phyloP scores from a whole-genome alignment of 2,888 invertebrate genomes.

The Chrysomela aeneicollis region DNA sequence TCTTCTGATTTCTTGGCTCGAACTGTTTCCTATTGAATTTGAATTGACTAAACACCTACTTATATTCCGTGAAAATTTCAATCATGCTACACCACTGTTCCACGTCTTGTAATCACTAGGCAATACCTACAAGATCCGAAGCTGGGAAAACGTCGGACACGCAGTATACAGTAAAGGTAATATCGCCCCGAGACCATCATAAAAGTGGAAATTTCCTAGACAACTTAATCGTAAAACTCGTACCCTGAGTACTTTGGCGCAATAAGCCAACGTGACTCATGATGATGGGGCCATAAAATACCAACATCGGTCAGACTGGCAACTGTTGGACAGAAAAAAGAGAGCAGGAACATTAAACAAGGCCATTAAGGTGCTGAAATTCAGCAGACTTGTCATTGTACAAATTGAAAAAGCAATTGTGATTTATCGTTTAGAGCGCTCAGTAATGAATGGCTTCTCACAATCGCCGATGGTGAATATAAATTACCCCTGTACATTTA shows the following conservation, averaged over 20 bases:
- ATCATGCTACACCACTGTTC: too few species aligned
- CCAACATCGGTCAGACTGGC: background rate
- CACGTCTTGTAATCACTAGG: too few species aligned
- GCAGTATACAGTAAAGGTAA: background rate
- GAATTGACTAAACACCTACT: too few species aligned
- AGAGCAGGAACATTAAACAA: background rate
- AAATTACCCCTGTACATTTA: too few species aligned
- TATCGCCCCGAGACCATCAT: background rate
- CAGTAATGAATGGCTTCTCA: background rate
- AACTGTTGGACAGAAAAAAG: background rate
- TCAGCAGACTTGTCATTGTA: background rate
- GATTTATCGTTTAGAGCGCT: background rate
- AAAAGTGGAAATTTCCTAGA: background rate
- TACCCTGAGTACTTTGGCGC: background rate
- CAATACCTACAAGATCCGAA: too few species aligned
- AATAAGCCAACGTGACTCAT: background rate
- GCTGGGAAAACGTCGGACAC: background rate
- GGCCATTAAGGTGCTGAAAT: background rate
- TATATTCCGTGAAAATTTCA: too few species aligned
- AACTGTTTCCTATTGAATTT: too few species aligned
- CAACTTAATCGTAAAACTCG: background rate
- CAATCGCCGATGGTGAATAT: too few species aligned
- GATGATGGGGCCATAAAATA: background rate
- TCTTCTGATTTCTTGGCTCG: too few species aligned
- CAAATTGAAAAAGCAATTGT: background rate